Conservation (phyloP, 2,113 vertebrate genomes). For the Suricata suricatta region DNA sequence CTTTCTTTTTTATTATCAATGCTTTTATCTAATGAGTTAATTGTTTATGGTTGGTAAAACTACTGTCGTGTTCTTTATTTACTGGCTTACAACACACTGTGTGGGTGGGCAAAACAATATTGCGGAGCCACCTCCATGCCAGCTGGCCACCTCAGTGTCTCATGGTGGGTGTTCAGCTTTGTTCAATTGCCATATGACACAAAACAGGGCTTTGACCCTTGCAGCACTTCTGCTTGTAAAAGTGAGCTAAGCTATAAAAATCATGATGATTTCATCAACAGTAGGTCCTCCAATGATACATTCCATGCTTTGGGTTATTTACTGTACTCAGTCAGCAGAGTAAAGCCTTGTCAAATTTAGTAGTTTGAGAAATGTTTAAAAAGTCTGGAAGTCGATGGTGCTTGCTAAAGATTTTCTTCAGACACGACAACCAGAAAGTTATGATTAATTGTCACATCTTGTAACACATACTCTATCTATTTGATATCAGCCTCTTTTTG, state of each 20-base stretch:
- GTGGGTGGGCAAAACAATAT: slow-evolving; percentile 85
- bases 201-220: slow-evolving; percentile 86
- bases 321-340: slow-evolving; percentile 59
- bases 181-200: slow-evolving; percentile 79
- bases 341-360: not conserved
- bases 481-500: not conserved
- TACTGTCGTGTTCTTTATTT: slow-evolving; percentile 79
- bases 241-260: slow-evolving; percentile 85
- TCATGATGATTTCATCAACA: slow-evolving; percentile 83
- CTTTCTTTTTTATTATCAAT: slow-evolving; percentile 60
- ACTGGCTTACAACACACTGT: slow-evolving; percentile 60
- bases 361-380: not conserved
- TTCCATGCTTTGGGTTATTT: slow-evolving; percentile 71
- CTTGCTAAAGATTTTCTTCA: not conserved
- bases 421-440: not conserved
- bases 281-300: slow-evolving; percentile 66
- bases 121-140: slow-evolving; percentile 75
- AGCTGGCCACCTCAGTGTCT: slow-evolving; percentile 84
- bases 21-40: slow-evolving; percentile 76
- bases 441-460: not conserved
- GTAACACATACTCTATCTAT: not conserved
- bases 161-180: slow-evolving; percentile 83
- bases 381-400: not conserved
- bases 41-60: slow-evolving; percentile 80
- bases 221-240: slow-evolving; percentile 86